Evolutionary conservation across 2,888 invertebrate species (phyloP), one percentile per base, ranked within the genome.

Genomic region (Trichopoda pennipes): DNA sequence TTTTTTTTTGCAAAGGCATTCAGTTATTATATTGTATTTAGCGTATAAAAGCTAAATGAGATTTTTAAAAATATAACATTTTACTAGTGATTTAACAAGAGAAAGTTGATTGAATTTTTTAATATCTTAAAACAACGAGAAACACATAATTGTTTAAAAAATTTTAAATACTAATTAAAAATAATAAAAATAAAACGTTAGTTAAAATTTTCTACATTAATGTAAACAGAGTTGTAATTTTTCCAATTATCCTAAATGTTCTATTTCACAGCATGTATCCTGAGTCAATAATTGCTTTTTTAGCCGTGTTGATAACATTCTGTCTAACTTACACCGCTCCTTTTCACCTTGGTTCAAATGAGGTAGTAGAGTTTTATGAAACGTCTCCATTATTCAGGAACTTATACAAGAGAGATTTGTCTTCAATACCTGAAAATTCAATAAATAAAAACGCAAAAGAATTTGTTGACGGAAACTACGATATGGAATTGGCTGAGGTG

Each of bases 401-500:
- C 17, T 55, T 81, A 19, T 55, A 66, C 17, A 82, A 79, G 70
- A 66, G 82, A 53, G 82, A 78, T 49, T 60, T 72, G 16, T 1
- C 77, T 10, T 42, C 58, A 16, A 12, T 63, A 7, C 49, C 76
- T 9, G 55, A 38, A 4, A n/a, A 21, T 9, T 14, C 16, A 7
- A 2, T 73, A n/a, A 1, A 47, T 8, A 64, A 63, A 56, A 70
- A 75, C 35, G 49, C 42, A 1, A 75, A 84, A 64, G 74, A 76
- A 28, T 70, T 86, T 47, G 85, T 76, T 1, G 87, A 87, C 69
- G 85, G 86, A 38, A 84, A 84, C 10, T 85, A 75, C 2, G 88
- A 90, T 73, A 83, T 90, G 88, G 89, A 90, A 66, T 63, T 91
- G 32, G 90, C 91, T 0, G 90, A 90, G 82, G 86, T 90, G 0